Base-by-base conservation (phyloP, 2,113 vertebrate genomes). In the Phrynocephalus versicolor region DNA sequence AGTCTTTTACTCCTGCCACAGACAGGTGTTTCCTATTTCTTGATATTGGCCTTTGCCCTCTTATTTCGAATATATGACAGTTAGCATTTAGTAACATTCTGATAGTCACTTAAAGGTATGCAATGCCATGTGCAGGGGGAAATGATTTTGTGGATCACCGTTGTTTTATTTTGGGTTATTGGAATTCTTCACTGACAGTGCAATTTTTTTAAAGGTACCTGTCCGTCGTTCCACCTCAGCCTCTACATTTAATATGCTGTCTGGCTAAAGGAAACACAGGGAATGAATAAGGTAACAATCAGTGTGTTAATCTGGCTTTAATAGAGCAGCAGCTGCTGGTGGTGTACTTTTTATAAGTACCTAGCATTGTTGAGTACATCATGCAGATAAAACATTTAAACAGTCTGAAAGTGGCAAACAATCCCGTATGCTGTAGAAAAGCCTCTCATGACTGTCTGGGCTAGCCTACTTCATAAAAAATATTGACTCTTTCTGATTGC, bases 261-360 rank as follows among this genome's bases (percentile, higher is more conserved):
- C 74, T 82, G 2, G 12, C 6, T 58, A 25, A 72, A 64, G 45
- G 57, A 90, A 86, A 88, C 65, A 41, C 27, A 7, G 69, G 51
- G 14, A 6, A 80, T 87, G 6, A 1, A 0, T 41, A 30, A 83
- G 84, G 27, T 79, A 74, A 19, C 51, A 37, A 18, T 62, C 18
- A 21, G 51, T 85, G 94, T 89, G 82, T 33, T 85, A 33, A 39
- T 55, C 45, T 55, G n/a, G 69, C 84, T 69, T 84, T 88, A 89
- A 60, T 21, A 91, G 72, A 85, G 14, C 51, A 88, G 80, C 67
- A 85, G 23, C 90, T 74, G 14, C 76, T 88, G 70, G 12, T 69
- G 89, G 2, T 62, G 85, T 86, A 45, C 37, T 73, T 39, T 51
- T 21, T 30, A 7, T 82, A 60, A 91, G 89, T 57, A 21, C 57